Evolutionary conservation across 2,888 invertebrate genomes (phyloP), one percentile per base, ranked within the genome.

Genomic region (Scelioninae gen. 1): DNA sequence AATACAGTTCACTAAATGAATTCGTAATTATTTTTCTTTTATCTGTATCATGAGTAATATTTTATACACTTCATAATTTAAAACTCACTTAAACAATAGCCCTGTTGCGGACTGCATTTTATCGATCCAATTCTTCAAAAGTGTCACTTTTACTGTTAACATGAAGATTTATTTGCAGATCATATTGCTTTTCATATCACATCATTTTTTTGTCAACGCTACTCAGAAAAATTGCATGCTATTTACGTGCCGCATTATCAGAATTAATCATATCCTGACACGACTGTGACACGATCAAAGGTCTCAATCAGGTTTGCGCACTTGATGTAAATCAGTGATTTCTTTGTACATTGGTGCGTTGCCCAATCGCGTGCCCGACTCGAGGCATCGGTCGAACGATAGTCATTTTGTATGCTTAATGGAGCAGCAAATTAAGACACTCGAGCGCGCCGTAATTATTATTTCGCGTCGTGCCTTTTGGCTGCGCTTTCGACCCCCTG

Each of bases 361-460:
- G 72, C 55, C 60, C 62, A 74, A 80, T 80, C 80, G 56, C 31
- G 16, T 45, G 29, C 13, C 16, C 29, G 34, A n/a, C 31, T n/a
- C 51, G 49, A 43, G 56, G 38, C 68, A 63, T 63, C 45, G 53
- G 63, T 23, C 38, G 15, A 51, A 40, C 71, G 60, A 45, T 65
- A 65, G 45, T 53, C 63, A 63, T 66, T 80, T 75, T 45, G 72
- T 69, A 80, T 74, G 80, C 69, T 77, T 77, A 83, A 77, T 79
- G 83, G 65, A 81, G 78, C 84, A 81, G 71, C 74, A 84, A 81
- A 81, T 81, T 80, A 77, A 83, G 80, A 83, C 83, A 80, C 83
- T 55, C 77, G 58, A 47, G 34, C 47, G 49, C 34, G 34, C 29
- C 32, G 51, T 63, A 47, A 69, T 77, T 69, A 69, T 77, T 53